Conservation (phyloP, 2,888 invertebrate species). For the Lepas anatifera region DNA sequence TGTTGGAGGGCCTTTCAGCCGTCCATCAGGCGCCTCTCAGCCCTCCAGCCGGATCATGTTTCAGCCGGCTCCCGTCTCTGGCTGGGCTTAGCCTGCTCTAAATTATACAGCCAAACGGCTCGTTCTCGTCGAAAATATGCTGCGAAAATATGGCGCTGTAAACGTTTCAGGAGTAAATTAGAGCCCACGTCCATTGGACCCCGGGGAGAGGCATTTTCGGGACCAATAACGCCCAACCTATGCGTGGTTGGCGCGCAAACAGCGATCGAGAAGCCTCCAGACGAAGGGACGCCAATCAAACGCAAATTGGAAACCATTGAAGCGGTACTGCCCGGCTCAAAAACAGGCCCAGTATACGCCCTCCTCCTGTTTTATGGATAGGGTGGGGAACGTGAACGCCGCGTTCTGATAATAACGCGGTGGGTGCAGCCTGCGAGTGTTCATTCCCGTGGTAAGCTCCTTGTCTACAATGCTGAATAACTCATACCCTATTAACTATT, state of each 20-base stretch:
- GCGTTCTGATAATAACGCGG: too few species aligned
- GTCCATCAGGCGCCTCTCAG: slow-evolving; percentile 4
- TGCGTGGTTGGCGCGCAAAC: background rate
- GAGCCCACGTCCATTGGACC: background rate
- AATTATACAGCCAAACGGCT: background rate
- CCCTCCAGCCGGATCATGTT: background rate
- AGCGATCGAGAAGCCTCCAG: too few species aligned
- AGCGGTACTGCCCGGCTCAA: too few species aligned
- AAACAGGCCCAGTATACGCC: too few species aligned
- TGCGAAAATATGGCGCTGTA: background rate
- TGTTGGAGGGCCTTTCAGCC: background rate
- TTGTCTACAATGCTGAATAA: too few species aligned
- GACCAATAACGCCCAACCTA: background rate
- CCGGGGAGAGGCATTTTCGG: background rate
- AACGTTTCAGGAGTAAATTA: slow-evolving; percentile 7
- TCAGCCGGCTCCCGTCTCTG: background rate
- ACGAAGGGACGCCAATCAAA: too few species aligned
- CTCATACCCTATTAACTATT: too few species aligned
- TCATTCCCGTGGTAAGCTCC: too few species aligned
- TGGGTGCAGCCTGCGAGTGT: too few species aligned
- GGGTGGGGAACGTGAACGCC: too few species aligned
- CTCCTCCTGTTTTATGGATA: too few species aligned
- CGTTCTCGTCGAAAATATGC: background rate
- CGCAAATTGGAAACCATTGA: too few species aligned
- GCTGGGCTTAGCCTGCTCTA: background rate